Base-by-base conservation (phyloP, 2,888 invertebrate species). In the Meandrusa payeni region DNA sequence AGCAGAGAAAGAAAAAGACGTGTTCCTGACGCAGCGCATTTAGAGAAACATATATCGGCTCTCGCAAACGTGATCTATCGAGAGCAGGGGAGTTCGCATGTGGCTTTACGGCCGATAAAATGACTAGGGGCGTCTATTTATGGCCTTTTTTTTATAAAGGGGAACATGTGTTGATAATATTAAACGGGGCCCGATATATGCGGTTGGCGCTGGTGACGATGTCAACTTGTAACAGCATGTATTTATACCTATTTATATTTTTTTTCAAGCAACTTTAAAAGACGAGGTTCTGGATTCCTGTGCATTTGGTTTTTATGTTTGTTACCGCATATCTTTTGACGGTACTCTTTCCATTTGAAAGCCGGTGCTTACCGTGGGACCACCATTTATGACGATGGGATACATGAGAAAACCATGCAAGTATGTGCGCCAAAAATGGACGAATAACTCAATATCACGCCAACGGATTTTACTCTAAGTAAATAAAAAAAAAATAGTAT, bases 101-200 rank as follows among this genome's bases (percentile, higher is more conserved):
- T 69, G 75, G 69, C 70, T 80, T 82, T 80, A 79, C 76, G 66
- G 77, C 61, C 82, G 74, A 80, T 85, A 78, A 80, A 81, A 76
- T 69, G 70, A 72, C 70, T 66, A 72, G 71, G 71, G 75, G 69
- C 61, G 70, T 69, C 68, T 81, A 79, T 81, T 83, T 81, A 80
- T 69, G 72, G 69, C 55, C 62, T 72, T 77, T 79, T n/a, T 76
- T 81, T 60, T 63, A 62, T 41, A 36, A 60, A 57, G 56, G 59
- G 59, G 56, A 65, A 61, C 67, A 67, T 66, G 74, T 78, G 77
- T 76, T 75, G 69, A 77, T 76, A 63, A 70, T 71, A 68, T 69
- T 69, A 59, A 74, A 74, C 65, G 65, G 60, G 62, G 50, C 49
- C 47, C 50, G 53, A 61, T 50, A 62, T 57, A 64, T 61, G 61